Percentiles rank a stretch among this genome's conserved stretches.
Evolutionary conservation across 1,140 invertebrate genomes (phyloP).

Genomic region (Drosophila yakuba): DNA sequence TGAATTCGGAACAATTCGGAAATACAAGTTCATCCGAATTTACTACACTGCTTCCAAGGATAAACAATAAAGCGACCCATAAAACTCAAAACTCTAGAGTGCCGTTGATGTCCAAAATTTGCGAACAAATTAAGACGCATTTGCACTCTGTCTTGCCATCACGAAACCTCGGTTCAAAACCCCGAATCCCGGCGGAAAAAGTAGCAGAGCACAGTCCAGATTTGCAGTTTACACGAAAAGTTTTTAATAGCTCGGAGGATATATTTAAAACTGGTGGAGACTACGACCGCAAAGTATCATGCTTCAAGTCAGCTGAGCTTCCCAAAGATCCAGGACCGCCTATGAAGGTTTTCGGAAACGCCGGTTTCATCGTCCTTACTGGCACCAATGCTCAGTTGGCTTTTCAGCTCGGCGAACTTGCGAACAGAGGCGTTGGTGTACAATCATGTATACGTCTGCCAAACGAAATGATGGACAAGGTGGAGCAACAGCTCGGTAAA

Average conservation of each 20-base stretch:
- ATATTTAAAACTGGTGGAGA: no score
- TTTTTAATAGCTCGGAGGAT: no score
- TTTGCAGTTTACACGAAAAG: background rate
- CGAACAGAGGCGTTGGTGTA: conserved; percentile 4
- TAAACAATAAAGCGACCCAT: background rate
- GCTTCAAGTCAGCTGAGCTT: no score
- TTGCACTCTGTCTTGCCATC: background rate
- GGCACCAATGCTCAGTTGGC: conserved; percentile 44
- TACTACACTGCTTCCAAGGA: background rate
- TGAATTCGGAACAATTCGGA: background rate
- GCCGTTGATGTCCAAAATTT: conserved; percentile 10
- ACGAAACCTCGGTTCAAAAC: background rate
- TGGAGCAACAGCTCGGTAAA: conserved; percentile 38
- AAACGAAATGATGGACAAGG: conserved; percentile 10
- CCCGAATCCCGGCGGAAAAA: background rate
- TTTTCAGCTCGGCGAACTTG: conserved; percentile 26
- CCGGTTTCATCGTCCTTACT: conserved; percentile 47
- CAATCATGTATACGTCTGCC: conserved; percentile 8
- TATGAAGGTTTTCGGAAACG: conserved; percentile 27
- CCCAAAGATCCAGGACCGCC: background rate
- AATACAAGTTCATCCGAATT: background rate
- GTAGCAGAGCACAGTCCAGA: background rate
- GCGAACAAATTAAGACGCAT: conserved; percentile 12
- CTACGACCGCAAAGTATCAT: no score
- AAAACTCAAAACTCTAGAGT: background rate